Evolutionary conservation across 2,888 invertebrate species (phyloP).

Genomic region (Aphodius sticticus): DNA sequence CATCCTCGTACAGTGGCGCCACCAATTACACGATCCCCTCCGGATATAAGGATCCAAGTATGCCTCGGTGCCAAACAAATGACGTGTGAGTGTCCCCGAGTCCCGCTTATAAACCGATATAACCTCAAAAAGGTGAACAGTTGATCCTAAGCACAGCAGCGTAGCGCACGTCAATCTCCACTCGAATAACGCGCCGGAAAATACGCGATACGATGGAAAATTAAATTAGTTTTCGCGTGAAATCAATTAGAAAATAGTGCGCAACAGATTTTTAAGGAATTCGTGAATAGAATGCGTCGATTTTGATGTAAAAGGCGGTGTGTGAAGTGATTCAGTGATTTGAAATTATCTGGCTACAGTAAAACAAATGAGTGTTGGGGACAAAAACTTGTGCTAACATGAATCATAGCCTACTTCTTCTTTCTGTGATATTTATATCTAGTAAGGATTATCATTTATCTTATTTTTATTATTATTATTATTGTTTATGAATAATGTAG

Average conservation of each 20-base stretch:
- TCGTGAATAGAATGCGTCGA: no score
- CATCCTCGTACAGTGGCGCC: background rate
- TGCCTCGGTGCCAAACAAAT: background rate
- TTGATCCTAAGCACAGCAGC: background rate
- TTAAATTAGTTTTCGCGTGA: background rate
- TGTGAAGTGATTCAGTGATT: no score
- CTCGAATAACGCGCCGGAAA: background rate
- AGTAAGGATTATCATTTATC: constrained; percentile 9
- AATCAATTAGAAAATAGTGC: background rate
- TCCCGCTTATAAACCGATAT: background rate
- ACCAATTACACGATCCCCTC: background rate
- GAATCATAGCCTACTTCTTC: constrained; percentile 24
- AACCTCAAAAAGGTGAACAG: background rate
- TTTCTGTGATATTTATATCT: constrained; percentile 27
- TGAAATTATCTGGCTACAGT: background rate
- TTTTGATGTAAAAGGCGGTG: no score
- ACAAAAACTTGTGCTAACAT: background rate
- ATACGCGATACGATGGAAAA: background rate
- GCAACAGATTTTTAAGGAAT: background rate
- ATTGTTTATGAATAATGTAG: background rate
- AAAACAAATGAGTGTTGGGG: background rate
- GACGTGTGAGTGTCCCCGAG: background rate
- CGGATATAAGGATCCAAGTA: background rate
- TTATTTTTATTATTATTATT: background rate
- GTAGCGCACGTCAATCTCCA: background rate